phyloP scores from a whole-genome alignment of 2,113 vertebrate genomes.

The Holacanthus passer region DNA sequence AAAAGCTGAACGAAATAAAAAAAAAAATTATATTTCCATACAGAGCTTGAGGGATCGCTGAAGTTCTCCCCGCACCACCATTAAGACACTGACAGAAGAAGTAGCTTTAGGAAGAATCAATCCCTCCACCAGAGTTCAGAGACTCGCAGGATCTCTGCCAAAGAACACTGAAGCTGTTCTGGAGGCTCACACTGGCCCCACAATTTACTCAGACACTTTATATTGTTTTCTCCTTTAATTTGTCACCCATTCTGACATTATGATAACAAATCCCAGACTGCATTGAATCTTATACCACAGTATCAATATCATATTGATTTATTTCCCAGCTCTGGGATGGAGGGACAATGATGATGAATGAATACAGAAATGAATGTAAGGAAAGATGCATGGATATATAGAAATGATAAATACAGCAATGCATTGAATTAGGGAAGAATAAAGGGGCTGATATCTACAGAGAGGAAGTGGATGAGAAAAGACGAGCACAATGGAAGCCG shows the following conservation, averaged over 20 bases:
- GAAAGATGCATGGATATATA: constrained; percentile 1
- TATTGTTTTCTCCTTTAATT: not conserved
- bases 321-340: not conserved
- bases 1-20: not conserved
- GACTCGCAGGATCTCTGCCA: not conserved
- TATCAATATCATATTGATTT: constrained; percentile 24
- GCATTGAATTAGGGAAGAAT: constrained; percentile 15
- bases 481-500: constrained; percentile 11
- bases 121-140: not conserved
- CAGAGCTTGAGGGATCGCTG: not conserved
- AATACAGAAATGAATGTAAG: not conserved
- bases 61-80: not conserved
- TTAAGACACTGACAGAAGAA: constrained; percentile 1
- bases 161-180: too few relatives aligned
- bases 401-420: constrained; percentile 8
- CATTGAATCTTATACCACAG: not conserved
- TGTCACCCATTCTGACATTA: not conserved
- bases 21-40: not conserved
- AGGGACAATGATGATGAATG: constrained; percentile 25
- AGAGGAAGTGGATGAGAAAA: constrained; percentile 33
- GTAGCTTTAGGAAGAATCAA: not conserved
- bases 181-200: too few relatives aligned
- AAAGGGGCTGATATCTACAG: not conserved
- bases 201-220: not conserved
- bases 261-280: not conserved